Conservation (phyloP, 2,113 vertebrate species). For the Epinephelus lanceolatus region DNA sequence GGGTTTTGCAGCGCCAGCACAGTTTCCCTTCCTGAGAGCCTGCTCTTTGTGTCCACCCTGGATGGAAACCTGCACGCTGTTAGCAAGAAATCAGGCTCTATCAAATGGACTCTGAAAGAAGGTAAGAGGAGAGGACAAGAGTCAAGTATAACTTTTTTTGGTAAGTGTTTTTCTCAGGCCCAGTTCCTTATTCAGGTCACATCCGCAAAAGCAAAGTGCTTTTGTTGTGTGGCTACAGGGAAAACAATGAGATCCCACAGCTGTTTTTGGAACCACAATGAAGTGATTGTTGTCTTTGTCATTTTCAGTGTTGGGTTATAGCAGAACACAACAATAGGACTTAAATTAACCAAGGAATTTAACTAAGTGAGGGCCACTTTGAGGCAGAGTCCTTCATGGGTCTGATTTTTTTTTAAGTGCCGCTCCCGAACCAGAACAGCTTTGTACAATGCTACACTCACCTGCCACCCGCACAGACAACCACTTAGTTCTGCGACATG, state of each 20-base stretch:
- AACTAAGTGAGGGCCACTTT: background rate
- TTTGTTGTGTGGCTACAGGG: background rate
- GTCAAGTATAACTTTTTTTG: conserved; percentile 10
- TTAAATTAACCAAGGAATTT: background rate
- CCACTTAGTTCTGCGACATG: too few species aligned
- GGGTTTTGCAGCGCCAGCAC: conserved; percentile 86
- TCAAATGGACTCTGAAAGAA: conserved; percentile 99
- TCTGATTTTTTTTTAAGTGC: too few species aligned
- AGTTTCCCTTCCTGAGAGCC: conserved; percentile 93
- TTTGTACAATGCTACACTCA: too few species aligned
- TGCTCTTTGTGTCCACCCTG: conserved; percentile 96
- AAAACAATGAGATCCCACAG: conserved; percentile 3
- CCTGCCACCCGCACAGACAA: too few species aligned
- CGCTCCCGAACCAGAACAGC: too few species aligned
- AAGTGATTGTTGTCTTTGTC: background rate
- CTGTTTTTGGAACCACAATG: background rate
- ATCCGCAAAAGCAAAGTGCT: conserved; percentile 7
- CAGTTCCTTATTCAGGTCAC: conserved; percentile 42
- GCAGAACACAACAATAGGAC: background rate
- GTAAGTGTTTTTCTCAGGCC: background rate
- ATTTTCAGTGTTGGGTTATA: background rate
- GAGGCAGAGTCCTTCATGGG: too few species aligned
- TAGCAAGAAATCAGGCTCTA: conserved; percentile 94
- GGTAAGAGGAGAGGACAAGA: conserved; percentile 83
- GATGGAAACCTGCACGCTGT: conserved; percentile 97